These are phyloP conservation scores for Cyphomyrus plagiostoma DNA, from an alignment of 2,113 vertebrate genomes.

Conservation along the genomic window DNA sequence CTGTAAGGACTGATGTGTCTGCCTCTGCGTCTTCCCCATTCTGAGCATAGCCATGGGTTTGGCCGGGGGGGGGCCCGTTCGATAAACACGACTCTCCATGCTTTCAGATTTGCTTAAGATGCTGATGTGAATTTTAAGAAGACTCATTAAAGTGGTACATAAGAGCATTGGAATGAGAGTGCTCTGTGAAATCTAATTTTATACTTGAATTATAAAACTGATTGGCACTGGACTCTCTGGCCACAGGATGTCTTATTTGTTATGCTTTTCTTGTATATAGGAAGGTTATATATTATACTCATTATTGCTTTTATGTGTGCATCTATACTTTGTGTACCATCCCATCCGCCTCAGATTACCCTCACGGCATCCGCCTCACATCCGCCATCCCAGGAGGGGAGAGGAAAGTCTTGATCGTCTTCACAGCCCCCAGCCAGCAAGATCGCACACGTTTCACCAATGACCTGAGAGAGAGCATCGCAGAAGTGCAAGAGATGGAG, in stretches of 20 bases:
- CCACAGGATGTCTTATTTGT: background rate
- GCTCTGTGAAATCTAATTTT: background rate
- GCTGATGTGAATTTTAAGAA: background rate
- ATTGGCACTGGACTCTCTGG: background rate
- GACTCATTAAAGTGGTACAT: background rate
- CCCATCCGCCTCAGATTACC: conserved; percentile 68
- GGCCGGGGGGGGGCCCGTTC: background rate
- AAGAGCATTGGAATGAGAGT: background rate
- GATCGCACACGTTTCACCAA: conserved; percentile 81
- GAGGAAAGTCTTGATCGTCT: conserved; percentile 81
- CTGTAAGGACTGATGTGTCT: conserved; percentile 65
- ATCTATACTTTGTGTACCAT: background rate
- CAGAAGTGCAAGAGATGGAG: conserved; percentile 91
- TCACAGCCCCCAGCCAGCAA: conserved; percentile 84
- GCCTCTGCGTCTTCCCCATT: background rate
- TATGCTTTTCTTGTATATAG: background rate
- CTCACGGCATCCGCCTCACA: conserved; percentile 80
- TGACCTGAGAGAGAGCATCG: conserved; percentile 82
- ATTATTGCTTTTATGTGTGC: background rate
- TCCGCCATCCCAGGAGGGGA: conserved; percentile 80
- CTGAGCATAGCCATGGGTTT: background rate
- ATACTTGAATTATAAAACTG: background rate
- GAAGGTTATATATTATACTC: background rate
- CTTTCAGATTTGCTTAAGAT: background rate
- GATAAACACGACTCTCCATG: background rate